Percentiles rank a stretch among this genome's conserved stretches.
These are phyloP conservation scores for Pseudobourletiella spinata DNA, from an alignment of 1,140 invertebrate genomes.

Conservation along the genomic window DNA sequence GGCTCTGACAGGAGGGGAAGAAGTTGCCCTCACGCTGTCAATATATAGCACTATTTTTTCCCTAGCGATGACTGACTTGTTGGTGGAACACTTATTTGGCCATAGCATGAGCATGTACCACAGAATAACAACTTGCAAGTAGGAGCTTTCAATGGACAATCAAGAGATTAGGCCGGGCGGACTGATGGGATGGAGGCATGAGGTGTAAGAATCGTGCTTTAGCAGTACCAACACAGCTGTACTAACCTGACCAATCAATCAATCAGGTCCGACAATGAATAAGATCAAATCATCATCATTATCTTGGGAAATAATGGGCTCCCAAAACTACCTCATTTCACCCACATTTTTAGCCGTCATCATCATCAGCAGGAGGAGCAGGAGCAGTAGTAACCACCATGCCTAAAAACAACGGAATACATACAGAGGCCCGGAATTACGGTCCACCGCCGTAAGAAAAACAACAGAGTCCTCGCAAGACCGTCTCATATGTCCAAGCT, in stretches of 20 bases:
- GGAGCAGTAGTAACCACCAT: neutral
- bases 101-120: too few relatives aligned
- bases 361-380: neutral
- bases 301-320: neutral
- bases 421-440: neutral
- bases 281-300: constrained; percentile 11
- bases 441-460: neutral
- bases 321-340: neutral
- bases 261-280: constrained; percentile 7
- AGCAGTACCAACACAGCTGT: neutral
- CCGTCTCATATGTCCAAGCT: neutral
- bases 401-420: neutral
- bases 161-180: too few relatives aligned
- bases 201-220: neutral
- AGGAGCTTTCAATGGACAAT: too few relatives aligned
- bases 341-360: neutral
- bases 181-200: too few relatives aligned
- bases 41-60: too few relatives aligned
- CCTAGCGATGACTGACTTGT: too few relatives aligned
- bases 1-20: too few relatives aligned
- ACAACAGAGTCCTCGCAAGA: neutral
- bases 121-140: too few relatives aligned
- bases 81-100: too few relatives aligned
- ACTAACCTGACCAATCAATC: neutral
- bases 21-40: too few relatives aligned